Evolutionary conservation across 2,113 vertebrate genomes (phyloP), one percentile per base, ranked within the genome.

Genomic region (Cinclus mexicanus): DNA sequence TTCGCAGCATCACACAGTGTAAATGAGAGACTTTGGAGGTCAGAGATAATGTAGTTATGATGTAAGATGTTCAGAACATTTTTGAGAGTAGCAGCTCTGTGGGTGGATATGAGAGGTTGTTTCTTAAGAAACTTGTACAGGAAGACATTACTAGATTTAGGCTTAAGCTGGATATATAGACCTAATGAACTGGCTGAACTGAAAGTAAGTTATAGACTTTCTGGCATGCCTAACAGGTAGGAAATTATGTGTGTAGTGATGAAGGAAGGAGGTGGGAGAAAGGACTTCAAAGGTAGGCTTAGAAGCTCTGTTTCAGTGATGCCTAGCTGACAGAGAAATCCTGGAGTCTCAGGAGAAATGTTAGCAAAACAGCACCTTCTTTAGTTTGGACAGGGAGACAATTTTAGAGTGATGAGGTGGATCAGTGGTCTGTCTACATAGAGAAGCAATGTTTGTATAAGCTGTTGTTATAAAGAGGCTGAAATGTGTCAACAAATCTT

Each of bases 391-490:
- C 12, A 6, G 29, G 29, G 33, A 87, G 69, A 87, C 68, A 68
- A 7, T 90, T 89, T 70, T 70, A 81, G 83, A 93, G 55, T 86
- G 72, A 94, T 86, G 56, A 82, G 77, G 61, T 41, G 28, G 86
- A 91, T 96, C 77, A 92, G 68, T 83, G 55, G 14, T 93, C 29
- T 93, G 89, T 81, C 83, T 92, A 41, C 56, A 44, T 8, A 55
- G 72, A 68, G 49, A 64, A 55, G 64, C 83, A 67, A 9, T 89
- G 44, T 89, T 94, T 93, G 19, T 93, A 26, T 81, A 89, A 93
- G 79, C 35, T 77, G 11, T 42, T 91, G 50, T 86, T 89, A 55
- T 19, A 46, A 77, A 88, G 79, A 78, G 52, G 44, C 55, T 83
- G 79, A 71, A 20, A 7, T 24, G 6, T 93, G 64, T 95, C 85